Percentiles rank a stretch among this genome's conserved stretches.
phyloP scores from a whole-genome alignment of 2,113 vertebrate species.

The Centropristis striata region DNA sequence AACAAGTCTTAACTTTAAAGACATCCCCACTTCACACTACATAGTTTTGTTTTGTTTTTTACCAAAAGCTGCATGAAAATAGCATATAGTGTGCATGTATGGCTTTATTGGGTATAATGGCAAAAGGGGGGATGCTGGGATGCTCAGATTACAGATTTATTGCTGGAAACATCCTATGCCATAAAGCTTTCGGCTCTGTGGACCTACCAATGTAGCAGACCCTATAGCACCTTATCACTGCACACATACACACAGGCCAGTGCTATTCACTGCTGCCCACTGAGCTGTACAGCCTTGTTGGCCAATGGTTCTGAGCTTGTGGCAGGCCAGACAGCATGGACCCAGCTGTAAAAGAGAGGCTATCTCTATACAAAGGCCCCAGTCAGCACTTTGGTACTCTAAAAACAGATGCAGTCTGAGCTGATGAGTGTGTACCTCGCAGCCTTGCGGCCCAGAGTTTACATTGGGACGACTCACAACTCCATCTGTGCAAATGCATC shows the following conservation, averaged over 20 bases:
- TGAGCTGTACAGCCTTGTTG: conserved; percentile 38
- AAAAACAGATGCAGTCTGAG: conserved; percentile 73
- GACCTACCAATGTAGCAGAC: conserved; percentile 18
- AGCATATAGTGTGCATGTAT: too few species aligned
- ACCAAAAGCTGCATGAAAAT: too few species aligned
- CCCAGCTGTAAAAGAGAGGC: conserved; percentile 59
- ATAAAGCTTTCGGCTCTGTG: background rate
- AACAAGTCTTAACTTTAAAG: too few species aligned
- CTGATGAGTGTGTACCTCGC: conserved; percentile 46
- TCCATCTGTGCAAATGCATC: conserved; percentile 16
- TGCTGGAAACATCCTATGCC: too few species aligned
- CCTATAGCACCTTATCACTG: conserved; percentile 44
- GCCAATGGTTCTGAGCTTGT: conserved; percentile 22
- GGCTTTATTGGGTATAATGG: too few species aligned
- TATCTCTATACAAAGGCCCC: conserved; percentile 66
- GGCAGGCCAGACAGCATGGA: conserved; percentile 49
- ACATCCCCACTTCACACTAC: too few species aligned
- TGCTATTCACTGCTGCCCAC: conserved; percentile 42
- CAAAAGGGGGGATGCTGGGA: too few species aligned
- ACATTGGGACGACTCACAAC: conserved; percentile 34
- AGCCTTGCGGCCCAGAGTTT: conserved; percentile 31
- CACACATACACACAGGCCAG: conserved; percentile 17
- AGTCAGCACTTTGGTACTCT: conserved; percentile 72
- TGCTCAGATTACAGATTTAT: too few species aligned
- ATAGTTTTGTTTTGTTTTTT: too few species aligned